Base-by-base conservation (phyloP, 2,888 invertebrate species). In the Caenorhabditis sp. region DNA sequence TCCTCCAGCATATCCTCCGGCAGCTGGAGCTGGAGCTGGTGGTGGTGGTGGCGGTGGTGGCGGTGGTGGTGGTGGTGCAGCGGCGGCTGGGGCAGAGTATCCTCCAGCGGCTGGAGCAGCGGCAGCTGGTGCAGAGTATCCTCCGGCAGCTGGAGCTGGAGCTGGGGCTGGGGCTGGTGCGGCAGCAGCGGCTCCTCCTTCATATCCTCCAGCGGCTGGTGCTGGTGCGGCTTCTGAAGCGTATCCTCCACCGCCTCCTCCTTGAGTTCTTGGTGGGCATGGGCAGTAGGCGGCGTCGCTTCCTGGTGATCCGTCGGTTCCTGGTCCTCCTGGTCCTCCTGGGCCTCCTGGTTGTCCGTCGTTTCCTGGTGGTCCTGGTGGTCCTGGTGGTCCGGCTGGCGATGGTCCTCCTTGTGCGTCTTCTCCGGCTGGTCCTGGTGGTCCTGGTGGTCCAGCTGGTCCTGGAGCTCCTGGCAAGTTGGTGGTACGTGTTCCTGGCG, bases 341-440 rank as follows among this genome's bases (percentile, higher is more conserved):
- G 63, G 63, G 24, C 58, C 57, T 73, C 73, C 73, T 19, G 73
- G 68, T 37, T 62, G 66, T 62, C 73, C 73, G 19, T 68, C 57
- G 51, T 65, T 65, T 73, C 73, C 73, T 64, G 73, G 66, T 62
- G 66, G 66, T 69, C 79, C 79, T 51, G 77, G 75, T 12, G 75
- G 77, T 67, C 82, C 82, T 36, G 80, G 74, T 17, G 78, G 80
- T 67, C 82, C 82, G 55, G 77, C 69, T 49, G 72, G 76, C 5
- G 80, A 70, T 14, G 69, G 72, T 53, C 53, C 57, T 21, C 36
- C 59, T 19, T 36, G 27, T 60, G 65, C 73, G 17, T 62, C 69
- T 36, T 54, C 49, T 67, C 75, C 75, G 26, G 69, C 58, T 31
- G 62, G 60, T 51, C 75, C 75, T n/a, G 70, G 59, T 60, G 67